Evolutionary conservation across 2,797 vertebrate species (phyloP).

Genomic region (Sebastes trivittatus): DNA sequence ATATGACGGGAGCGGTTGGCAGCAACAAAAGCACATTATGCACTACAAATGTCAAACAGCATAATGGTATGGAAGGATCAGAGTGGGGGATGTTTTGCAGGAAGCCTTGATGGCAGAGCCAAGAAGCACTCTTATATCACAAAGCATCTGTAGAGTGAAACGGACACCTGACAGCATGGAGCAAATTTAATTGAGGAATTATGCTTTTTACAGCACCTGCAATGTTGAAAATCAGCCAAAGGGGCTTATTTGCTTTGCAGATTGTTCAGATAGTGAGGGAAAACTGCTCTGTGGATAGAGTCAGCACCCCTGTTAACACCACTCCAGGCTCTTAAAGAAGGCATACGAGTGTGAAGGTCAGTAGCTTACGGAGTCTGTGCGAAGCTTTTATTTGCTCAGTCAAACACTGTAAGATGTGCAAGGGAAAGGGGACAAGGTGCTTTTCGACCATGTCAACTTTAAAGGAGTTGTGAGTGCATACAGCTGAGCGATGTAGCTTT

Average conservation of each 20-base stretch:
- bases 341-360: slow-evolving; percentile 60
- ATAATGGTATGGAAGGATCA: slow-evolving; percentile 20
- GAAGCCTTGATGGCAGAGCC: slow-evolving; percentile 1
- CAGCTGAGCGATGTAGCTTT: slow-evolving; percentile 11
- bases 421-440: neutral
- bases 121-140: slow-evolving; percentile 17
- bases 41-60: slow-evolving; percentile 55
- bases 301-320: slow-evolving; percentile 42
- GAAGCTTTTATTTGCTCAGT: slow-evolving; percentile 35
- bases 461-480: slow-evolving; percentile 9
- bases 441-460: slow-evolving; percentile 13
- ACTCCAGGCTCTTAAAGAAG: slow-evolving; percentile 29
- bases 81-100: neutral
- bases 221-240: neutral
- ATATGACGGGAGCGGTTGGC: slow-evolving; percentile 30
- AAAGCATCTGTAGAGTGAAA: slow-evolving; percentile 15
- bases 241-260: slow-evolving; percentile 43
- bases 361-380: slow-evolving; percentile 42
- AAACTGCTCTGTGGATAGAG: slow-evolving; percentile 27
- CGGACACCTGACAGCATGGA: slow-evolving; percentile 2
- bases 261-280: slow-evolving; percentile 16
- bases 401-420: slow-evolving; percentile 33
- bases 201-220: slow-evolving; percentile 1
- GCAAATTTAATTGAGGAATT: slow-evolving; percentile 9
- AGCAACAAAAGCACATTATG: slow-evolving; percentile 49